Conservation (phyloP, 2,113 vertebrate genomes). For the Pseudonaja textilis region DNA sequence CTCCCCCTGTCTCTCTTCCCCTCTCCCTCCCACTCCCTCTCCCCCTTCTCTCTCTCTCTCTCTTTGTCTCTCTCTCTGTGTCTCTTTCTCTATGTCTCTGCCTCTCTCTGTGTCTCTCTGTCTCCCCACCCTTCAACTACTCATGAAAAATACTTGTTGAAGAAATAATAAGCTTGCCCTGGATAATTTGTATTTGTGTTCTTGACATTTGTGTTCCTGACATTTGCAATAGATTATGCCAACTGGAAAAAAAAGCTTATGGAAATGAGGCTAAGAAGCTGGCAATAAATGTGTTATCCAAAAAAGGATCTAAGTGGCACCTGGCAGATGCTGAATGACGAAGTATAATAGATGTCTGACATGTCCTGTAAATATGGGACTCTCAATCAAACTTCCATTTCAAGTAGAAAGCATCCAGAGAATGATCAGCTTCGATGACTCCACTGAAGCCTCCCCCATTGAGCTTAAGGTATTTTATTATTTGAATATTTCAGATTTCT, state of each 20-base stretch:
- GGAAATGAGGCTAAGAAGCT: constrained; percentile 47
- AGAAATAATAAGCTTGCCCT: constrained; percentile 3
- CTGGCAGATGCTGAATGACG: constrained; percentile 57
- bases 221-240: constrained; percentile 32
- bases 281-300: constrained; percentile 51
- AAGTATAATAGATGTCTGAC: constrained; percentile 50
- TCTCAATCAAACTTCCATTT: constrained; percentile 48
- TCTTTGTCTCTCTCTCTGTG: too few species aligned
- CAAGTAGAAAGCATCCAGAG: constrained; percentile 38
- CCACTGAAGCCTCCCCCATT: constrained; percentile 39
- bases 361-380: constrained; percentile 52
- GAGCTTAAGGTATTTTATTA: constrained; percentile 39
- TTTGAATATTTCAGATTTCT: constrained; percentile 22
- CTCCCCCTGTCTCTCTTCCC: too few species aligned
- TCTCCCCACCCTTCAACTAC: background rate
- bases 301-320: constrained; percentile 41
- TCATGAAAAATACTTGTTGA: background rate
- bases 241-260: constrained; percentile 30
- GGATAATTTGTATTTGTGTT: constrained; percentile 39
- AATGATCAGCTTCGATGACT: constrained; percentile 37
- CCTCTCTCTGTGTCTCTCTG: background rate
- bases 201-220: constrained; percentile 36
- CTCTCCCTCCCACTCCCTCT: too few species aligned
- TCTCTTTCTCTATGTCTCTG: too few species aligned
- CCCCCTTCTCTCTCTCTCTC: too few species aligned